Evolutionary conservation across 1,140 invertebrate genomes (phyloP).

Genomic region (Heliconius eleuchia): DNA sequence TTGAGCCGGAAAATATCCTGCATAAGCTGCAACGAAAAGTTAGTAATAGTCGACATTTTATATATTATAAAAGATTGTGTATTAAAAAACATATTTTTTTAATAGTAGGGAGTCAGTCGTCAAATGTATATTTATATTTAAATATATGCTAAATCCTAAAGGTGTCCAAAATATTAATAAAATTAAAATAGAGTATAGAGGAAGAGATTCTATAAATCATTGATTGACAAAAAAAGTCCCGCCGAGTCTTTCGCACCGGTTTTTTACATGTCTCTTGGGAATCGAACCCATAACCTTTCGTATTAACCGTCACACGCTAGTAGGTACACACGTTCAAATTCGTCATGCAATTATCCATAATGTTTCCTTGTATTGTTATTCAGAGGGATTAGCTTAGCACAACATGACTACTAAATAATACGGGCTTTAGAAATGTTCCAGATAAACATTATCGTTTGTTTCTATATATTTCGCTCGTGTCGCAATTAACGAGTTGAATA

Average conservation of each 20-base stretch:
- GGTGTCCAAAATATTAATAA: no score
- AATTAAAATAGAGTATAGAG: no score
- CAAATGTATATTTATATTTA: no score
- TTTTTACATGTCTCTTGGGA: no score
- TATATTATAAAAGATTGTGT: neutral
- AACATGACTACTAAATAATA: constrained; percentile 27
- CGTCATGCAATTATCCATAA: constrained; percentile 5
- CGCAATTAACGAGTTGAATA: constrained; percentile 29
- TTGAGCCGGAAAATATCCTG: constrained; percentile 43
- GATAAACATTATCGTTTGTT: constrained; percentile 29
- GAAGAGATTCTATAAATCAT: no score
- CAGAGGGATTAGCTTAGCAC: constrained; percentile 24
- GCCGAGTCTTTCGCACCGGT: no score
- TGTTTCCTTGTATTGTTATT: constrained; percentile 16
- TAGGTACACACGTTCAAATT: neutral
- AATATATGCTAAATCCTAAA: no score
- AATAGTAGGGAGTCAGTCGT: no score
- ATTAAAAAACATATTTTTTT: neutral
- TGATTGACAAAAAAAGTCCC: no score
- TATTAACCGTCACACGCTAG: no score
- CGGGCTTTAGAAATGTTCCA: constrained; percentile 27
- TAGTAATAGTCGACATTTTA: constrained; percentile 11
- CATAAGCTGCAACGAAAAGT: constrained; percentile 29
- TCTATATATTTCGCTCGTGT: constrained; percentile 28
- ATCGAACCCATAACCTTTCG: no score